Conservation (phyloP, 2,113 vertebrate species). For the Triplophysa siluroides region DNA sequence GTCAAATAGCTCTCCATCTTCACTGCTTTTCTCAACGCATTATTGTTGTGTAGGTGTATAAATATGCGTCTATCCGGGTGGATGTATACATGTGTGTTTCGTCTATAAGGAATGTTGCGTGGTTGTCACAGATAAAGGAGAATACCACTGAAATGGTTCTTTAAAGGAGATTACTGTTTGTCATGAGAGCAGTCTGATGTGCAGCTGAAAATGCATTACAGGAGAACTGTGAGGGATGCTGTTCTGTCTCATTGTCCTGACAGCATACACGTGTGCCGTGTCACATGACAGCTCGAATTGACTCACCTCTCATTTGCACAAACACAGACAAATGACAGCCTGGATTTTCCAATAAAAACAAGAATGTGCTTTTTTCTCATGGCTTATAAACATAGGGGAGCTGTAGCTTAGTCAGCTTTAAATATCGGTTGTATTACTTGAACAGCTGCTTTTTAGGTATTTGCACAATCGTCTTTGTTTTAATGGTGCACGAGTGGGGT, state of each 20-base stretch:
- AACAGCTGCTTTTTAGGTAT: constrained; percentile 22
- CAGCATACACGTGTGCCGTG: constrained; percentile 37
- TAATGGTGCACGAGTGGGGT: constrained; percentile 20
- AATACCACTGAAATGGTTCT: background rate
- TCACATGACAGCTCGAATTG: constrained; percentile 24
- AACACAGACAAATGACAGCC: constrained; percentile 44
- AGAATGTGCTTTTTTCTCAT: constrained; percentile 33
- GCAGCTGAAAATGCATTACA: background rate
- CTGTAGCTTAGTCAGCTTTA: constrained; percentile 30
- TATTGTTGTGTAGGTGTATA: background rate
- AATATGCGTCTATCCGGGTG: background rate
- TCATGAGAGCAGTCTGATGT: constrained; percentile 10
- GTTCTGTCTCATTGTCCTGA: constrained; percentile 10
- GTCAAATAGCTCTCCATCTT: constrained; percentile 52
- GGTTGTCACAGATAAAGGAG: background rate
- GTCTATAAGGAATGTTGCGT: background rate
- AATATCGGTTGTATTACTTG: constrained; percentile 30
- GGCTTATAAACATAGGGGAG: constrained; percentile 20
- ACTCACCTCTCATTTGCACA: constrained; percentile 42
- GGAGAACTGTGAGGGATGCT: constrained; percentile 19
- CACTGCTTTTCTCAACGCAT: constrained; percentile 6
- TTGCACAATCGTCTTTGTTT: background rate
- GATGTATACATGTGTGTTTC: constrained; percentile 6
- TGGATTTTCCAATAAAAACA: constrained; percentile 14
- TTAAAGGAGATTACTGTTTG: constrained; percentile 4